Evolutionary conservation across 2,797 vertebrate species (phyloP).

Genomic region (Lerista edwardsae): DNA sequence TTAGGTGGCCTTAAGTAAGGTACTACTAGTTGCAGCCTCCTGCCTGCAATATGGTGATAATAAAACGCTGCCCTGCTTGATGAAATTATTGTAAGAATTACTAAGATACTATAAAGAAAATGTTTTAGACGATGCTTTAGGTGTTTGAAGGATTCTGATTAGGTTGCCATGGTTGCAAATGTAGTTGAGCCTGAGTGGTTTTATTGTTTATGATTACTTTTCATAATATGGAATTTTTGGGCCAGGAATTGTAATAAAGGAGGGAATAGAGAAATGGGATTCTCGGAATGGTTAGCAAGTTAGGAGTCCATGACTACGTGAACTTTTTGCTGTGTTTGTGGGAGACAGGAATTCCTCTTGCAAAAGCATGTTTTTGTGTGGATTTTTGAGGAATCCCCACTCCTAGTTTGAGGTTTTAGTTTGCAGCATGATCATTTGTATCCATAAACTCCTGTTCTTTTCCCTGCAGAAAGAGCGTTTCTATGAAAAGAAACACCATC

Average conservation of each 20-base stretch:
- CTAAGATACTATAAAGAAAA: not conserved
- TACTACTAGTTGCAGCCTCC: not conserved
- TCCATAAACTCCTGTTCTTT: not conserved
- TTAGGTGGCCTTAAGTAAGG: not conserved
- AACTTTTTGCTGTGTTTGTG: not conserved
- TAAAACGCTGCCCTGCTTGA: not conserved
- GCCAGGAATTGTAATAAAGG: not conserved
- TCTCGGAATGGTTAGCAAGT: not conserved
- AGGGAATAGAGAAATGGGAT: not conserved
- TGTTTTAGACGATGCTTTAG: not conserved
- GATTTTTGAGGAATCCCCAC: not conserved
- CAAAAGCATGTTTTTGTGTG: not conserved
- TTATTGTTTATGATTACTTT: not conserved
- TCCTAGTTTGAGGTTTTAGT: not conserved
- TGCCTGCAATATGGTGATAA: not conserved
- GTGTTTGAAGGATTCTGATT: not conserved
- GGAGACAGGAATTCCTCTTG: not conserved
- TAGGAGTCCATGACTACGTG: not conserved
- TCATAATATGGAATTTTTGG: not conserved
- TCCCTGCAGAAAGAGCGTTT: conserved; percentile 89
- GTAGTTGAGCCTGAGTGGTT: not conserved
- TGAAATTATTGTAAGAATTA: not conserved
- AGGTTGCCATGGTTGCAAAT: not conserved
- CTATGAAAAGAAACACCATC: conserved; percentile 84
- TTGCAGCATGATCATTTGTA: not conserved